These are phyloP conservation scores for Pelodiscus sinensis DNA, from an alignment of 2,113 vertebrate species.

Conservation along the genomic window DNA sequence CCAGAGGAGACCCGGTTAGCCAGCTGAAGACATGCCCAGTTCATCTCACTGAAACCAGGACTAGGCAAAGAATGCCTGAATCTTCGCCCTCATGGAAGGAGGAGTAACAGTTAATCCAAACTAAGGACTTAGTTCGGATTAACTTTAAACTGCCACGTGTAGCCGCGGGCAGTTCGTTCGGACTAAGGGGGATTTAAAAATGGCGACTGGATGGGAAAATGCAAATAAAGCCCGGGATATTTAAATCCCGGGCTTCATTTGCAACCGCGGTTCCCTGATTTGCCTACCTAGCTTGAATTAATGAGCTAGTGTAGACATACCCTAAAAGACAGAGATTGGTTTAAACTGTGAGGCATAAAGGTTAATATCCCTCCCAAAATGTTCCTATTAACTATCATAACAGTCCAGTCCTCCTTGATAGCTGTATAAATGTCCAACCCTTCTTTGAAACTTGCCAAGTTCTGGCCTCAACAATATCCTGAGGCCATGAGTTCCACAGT, in stretches of 20 bases:
- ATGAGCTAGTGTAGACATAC: too few relatives aligned
- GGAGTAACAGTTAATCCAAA: too few relatives aligned
- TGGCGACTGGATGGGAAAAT: too few relatives aligned
- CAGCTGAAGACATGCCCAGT: neutral
- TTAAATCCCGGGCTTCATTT: too few relatives aligned
- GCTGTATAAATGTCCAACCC: neutral
- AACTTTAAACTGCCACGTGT: too few relatives aligned
- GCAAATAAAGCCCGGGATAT: too few relatives aligned
- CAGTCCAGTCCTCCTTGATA: neutral
- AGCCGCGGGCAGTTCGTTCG: too few relatives aligned
- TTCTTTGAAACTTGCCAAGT: accelerated
- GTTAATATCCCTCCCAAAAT: neutral
- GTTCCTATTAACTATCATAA: neutral
- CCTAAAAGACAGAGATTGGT: neutral
- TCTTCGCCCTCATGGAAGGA: too few relatives aligned
- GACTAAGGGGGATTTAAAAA: too few relatives aligned
- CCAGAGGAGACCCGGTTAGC: neutral
- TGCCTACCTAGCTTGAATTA: too few relatives aligned
- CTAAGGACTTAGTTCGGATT: too few relatives aligned
- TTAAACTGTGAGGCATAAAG: neutral
- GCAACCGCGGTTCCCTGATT: too few relatives aligned
- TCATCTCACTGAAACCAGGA: neutral
- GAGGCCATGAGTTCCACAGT: neutral
- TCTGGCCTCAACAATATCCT: neutral
- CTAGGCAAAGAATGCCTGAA: neutral